Evolutionary conservation across 2,797 vertebrate species (phyloP), one percentile per base, ranked within the genome.

Genomic region (Vireo griseus): DNA sequence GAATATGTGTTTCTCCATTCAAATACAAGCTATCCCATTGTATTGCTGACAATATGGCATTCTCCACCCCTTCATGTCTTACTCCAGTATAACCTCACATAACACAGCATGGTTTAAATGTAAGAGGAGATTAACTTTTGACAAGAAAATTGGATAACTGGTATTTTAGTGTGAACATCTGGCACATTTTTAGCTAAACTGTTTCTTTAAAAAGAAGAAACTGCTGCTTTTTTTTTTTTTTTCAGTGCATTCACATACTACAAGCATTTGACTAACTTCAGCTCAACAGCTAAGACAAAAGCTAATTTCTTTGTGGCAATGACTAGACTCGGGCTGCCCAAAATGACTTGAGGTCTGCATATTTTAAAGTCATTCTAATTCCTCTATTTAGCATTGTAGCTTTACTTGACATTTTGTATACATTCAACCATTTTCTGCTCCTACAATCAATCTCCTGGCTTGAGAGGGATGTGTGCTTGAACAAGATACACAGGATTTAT

Each of bases 71-170:
- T 85, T 83, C 40, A 16, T 1, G 4, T 65, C 66, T 31, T 39
- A 44, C 83, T 76, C 79, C 39, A 62, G 65, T 13, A 33, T 24
- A 92, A 93, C 57, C 68, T 94, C 95, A 67, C 87, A 96, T 96
- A 96, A 96, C 94, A 95, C 96, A 97, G 96, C 96, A 92, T 95
- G 96, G 77, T 72, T 93, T 94, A 80, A 94, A 79, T 42, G 35
- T 50, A 94, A 92, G 75, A 79, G 31, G 26, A 96, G 80, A 95
- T 96, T 96, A 95, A 93, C 90, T 96, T 94, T 92, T 74, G 80
- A 90, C 73, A 86, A 84, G 94, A 95, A 97, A 97, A 96, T 89
- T 87, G 93, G 96, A 82, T 92, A 95, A 96, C 59, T 84, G 52
- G 83, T 91, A 88, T 95, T 97, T 94, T 68, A 87, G 40, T 51